A percentile compares a stretch with the other conserved stretches of the same genome.
Conservation (phyloP, 2,113 vertebrate genomes). For the Dicrurus megarhynchus region DNA sequence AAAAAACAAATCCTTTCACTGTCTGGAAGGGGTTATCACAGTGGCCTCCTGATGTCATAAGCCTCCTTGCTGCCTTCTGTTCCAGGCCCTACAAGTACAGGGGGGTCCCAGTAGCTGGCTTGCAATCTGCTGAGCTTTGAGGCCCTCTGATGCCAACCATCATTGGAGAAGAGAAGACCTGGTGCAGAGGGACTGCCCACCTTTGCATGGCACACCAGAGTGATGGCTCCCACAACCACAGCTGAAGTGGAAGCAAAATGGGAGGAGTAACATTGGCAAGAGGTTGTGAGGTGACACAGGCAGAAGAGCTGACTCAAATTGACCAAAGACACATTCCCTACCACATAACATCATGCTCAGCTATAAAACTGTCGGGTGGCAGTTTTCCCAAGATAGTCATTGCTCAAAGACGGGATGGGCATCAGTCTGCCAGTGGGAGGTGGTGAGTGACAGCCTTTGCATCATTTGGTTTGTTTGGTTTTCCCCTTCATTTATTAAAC, state of each 20-base stretch:
- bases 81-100: background rate
- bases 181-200: background rate
- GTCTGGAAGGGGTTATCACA: background rate
- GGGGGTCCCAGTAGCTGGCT: background rate
- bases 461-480: background rate
- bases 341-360: background rate
- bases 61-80: background rate
- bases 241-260: accelerated
- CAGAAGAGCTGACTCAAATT: background rate
- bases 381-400: background rate
- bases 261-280: background rate
- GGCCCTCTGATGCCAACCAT: background rate
- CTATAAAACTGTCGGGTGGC: accelerated
- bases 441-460: background rate
- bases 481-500: background rate
- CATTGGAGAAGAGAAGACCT: background rate
- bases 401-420: background rate
- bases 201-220: background rate
- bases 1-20: background rate
- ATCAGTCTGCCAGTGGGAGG: accelerated
- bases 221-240: background rate
- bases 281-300: background rate
- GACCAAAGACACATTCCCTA: background rate
- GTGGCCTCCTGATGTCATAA: background rate
- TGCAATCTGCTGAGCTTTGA: background rate